phyloP scores from a whole-genome alignment of 2,888 invertebrate species.

The Ceriagrion tenellum region DNA sequence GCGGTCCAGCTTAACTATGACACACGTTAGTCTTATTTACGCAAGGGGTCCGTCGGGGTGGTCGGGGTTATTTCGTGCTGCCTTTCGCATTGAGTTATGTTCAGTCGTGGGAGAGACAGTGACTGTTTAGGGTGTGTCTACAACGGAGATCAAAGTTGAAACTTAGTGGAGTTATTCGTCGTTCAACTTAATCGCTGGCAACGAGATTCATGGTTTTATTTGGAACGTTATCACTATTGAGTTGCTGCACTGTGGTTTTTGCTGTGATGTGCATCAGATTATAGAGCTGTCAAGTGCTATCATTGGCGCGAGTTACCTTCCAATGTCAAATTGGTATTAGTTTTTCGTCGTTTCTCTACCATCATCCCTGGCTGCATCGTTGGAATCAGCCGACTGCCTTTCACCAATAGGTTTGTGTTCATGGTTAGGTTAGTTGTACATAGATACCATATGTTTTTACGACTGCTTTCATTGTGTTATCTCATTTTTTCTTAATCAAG shows the following conservation, averaged over 20 bases:
- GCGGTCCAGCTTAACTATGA: not conserved
- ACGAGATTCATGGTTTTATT: not conserved
- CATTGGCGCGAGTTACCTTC: not conserved
- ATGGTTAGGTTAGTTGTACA: not conserved
- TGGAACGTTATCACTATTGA: not conserved
- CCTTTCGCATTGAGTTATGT: not conserved
- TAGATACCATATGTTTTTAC: not conserved
- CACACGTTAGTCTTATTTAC: not conserved
- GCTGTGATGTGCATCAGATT: not conserved
- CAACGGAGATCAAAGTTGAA: not conserved
- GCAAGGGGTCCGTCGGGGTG: not conserved
- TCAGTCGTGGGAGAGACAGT: not conserved
- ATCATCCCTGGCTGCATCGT: not conserved
- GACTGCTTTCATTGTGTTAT: not conserved
- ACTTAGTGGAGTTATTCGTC: not conserved
- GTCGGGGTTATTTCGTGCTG: not conserved
- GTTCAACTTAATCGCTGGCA: not conserved
- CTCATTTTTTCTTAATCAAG: too few species aligned
- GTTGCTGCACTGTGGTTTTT: not conserved
- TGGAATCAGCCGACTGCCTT: not conserved
- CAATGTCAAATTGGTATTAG: too few species aligned
- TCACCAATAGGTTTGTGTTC: not conserved
- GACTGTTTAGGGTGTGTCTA: not conserved
- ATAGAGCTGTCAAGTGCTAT: not conserved
- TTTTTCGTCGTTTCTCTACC: not conserved